Evolutionary conservation across 64 coral and sea anemone genomes (phyloP).

Genomic region (Montipora efflorescens): DNA sequence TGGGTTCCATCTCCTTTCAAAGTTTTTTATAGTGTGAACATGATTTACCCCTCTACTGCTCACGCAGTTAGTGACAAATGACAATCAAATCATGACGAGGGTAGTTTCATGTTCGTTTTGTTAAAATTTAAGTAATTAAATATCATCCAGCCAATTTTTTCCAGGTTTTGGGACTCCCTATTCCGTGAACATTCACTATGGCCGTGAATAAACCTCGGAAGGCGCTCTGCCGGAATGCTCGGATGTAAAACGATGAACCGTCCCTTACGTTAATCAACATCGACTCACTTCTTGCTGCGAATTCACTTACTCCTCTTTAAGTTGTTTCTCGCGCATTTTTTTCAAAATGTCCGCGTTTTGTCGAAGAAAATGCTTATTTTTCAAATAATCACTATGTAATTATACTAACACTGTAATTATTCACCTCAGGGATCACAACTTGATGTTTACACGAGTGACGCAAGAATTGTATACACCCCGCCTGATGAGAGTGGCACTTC

Average conservation of each 20-base stretch:
- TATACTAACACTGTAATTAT: too few species aligned
- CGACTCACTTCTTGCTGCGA: too few species aligned
- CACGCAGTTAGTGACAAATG: constrained; percentile 15
- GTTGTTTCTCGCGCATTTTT: too few species aligned
- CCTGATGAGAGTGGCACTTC: too few species aligned
- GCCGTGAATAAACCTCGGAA: constrained; percentile 32
- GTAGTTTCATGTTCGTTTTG: constrained; percentile 27
- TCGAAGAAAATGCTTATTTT: too few species aligned
- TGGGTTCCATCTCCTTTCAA: constrained; percentile 7
- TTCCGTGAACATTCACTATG: not conserved
- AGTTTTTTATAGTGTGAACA: constrained; percentile 25
- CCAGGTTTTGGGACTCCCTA: constrained; percentile 6
- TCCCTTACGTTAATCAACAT: too few species aligned
- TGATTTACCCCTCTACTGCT: constrained; percentile 15
- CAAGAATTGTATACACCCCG: too few species aligned
- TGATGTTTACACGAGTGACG: too few species aligned
- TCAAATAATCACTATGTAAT: too few species aligned
- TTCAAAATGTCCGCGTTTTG: too few species aligned
- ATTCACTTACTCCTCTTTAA: too few species aligned
- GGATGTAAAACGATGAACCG: not conserved
- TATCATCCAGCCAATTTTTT: not conserved
- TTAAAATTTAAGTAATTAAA: constrained; percentile 38
- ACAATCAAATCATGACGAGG: constrained; percentile 26
- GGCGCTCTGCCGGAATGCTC: constrained; percentile 20
- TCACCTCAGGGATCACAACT: too few species aligned